Percentiles rank a stretch among this genome's conserved stretches.
Evolutionary conservation across 2,888 invertebrate genomes (phyloP).

Genomic region (Polyploca ridens): DNA sequence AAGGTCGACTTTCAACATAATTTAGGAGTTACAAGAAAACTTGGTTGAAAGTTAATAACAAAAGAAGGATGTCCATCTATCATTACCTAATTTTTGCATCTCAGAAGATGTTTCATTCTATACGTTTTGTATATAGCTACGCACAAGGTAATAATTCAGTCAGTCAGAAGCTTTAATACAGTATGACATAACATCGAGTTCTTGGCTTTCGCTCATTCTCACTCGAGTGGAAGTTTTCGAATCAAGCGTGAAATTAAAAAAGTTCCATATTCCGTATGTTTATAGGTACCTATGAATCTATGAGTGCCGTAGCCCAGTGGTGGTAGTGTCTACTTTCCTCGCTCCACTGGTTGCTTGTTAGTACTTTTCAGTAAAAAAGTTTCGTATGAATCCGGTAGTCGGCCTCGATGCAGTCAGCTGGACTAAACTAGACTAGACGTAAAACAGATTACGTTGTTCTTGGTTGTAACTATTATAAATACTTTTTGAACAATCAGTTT

Average conservation of each 20-base stretch:
- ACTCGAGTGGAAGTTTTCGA: conserved; percentile 61
- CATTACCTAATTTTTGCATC: neutral
- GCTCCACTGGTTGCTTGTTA: conserved; percentile 41
- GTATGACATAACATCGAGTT: conserved; percentile 49
- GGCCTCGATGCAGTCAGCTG: conserved; percentile 11
- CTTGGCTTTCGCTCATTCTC: conserved; percentile 52
- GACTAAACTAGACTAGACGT: conserved; percentile 24
- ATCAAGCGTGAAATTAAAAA: conserved; percentile 82
- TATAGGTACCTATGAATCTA: conserved; percentile 46
- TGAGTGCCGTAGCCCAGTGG: conserved; percentile 37
- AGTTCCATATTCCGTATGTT: conserved; percentile 63
- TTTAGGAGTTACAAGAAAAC: neutral
- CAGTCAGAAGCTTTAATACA: conserved; percentile 23
- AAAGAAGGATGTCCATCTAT: neutral
- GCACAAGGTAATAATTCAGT: conserved; percentile 35
- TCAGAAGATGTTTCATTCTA: neutral
- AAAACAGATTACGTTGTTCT: conserved; percentile 20
- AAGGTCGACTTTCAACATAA: neutral
- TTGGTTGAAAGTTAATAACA: neutral
- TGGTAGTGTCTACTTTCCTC: conserved; percentile 39
- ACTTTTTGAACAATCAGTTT: neutral
- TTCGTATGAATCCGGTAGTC: conserved; percentile 24
- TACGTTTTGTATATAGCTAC: neutral
- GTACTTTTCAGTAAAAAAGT: conserved; percentile 45
- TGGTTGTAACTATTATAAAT: conserved; percentile 10